Evolutionary conservation across 2,797 vertebrate genomes (phyloP).

Genomic region (Danio jaintianensis): DNA sequence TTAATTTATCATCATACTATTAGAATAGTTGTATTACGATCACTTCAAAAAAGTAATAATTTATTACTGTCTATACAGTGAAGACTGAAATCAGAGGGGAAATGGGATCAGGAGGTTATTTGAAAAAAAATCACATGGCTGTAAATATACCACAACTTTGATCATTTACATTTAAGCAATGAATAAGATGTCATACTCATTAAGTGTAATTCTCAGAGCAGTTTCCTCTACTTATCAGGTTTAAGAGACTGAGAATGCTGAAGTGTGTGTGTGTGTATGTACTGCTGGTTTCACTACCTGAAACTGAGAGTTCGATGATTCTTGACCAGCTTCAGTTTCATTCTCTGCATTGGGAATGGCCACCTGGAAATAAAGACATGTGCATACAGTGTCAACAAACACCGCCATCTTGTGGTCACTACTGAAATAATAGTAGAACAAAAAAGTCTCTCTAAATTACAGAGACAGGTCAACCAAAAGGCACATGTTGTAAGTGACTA

Average conservation of each 20-base stretch:
- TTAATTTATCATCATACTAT: too few relatives aligned
- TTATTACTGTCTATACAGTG: not conserved
- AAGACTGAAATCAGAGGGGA: not conserved
- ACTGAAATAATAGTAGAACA: not conserved
- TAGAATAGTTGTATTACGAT: too few relatives aligned
- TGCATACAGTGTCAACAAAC: not conserved
- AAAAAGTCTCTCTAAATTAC: too few relatives aligned
- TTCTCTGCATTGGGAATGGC: constrained; percentile 68
- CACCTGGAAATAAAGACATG: constrained; percentile 66
- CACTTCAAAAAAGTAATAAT: too few relatives aligned
- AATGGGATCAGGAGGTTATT: not conserved
- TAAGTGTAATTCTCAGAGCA: not conserved
- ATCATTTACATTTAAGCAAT: not conserved
- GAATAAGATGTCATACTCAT: not conserved
- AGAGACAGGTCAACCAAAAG: too few relatives aligned
- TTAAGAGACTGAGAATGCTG: too few relatives aligned
- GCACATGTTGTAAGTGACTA: too few relatives aligned
- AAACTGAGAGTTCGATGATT: constrained; percentile 72
- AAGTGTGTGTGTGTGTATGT: not conserved
- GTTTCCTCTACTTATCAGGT: not conserved
- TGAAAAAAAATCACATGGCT: not conserved
- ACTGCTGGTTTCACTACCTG: constrained; percentile 68
- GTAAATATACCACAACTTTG: not conserved
- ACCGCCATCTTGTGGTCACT: constrained; percentile 3
- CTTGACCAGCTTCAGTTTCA: constrained; percentile 69